Percentiles rank a stretch among this genome's conserved stretches.
phyloP scores from a whole-genome alignment of 2,888 invertebrate genomes.

The Calliopum simillimum region DNA sequence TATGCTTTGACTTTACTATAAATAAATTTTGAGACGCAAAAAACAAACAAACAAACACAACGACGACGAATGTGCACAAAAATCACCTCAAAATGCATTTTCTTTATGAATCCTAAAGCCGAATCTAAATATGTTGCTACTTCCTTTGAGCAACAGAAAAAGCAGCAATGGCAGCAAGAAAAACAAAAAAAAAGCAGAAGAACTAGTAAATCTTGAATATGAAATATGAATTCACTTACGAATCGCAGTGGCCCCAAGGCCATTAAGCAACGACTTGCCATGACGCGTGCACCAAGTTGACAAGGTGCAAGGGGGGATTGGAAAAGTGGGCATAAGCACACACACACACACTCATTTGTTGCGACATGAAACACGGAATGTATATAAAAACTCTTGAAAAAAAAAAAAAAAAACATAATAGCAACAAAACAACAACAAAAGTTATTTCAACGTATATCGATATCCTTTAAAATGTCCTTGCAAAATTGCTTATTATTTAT shows the following conservation, averaged over 20 bases:
- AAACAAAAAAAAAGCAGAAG: neutral
- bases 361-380: neutral
- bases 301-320: neutral
- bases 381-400: neutral
- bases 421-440: constrained; percentile 11
- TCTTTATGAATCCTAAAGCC: constrained; percentile 14
- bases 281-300: neutral
- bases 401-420: neutral
- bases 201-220: constrained; percentile 49
- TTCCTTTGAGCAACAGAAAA: constrained; percentile 35
- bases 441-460: constrained; percentile 29
- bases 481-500: constrained; percentile 46
- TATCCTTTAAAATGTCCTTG: constrained; percentile 34
- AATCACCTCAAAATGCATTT: constrained; percentile 20
- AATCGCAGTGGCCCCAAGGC: constrained; percentile 59
- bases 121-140: constrained; percentile 11
- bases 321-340: neutral
- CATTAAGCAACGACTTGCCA: constrained; percentile 53
- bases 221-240: constrained; percentile 66
- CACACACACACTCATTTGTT: neutral
- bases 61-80: neutral
- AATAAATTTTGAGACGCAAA: neutral
- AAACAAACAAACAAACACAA: neutral
- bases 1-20: constrained; percentile 7
- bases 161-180: constrained; percentile 18